These are phyloP conservation scores for Electrona antarctica DNA, from an alignment of 2,113 vertebrate species.

Conservation along the genomic window DNA sequence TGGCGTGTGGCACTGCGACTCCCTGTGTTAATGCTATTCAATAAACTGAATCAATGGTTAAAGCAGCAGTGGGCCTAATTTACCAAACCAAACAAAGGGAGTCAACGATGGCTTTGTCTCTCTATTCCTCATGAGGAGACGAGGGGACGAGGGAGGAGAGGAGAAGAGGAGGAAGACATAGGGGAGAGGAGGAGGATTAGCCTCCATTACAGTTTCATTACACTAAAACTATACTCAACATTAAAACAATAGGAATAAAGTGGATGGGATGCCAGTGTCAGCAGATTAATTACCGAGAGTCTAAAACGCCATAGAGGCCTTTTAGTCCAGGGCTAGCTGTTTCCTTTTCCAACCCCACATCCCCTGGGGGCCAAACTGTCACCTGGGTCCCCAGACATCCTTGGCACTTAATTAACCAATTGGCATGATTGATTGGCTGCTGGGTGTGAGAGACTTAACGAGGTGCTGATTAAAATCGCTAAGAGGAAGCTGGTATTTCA, in stretches of 20 bases:
- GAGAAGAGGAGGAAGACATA: conserved; percentile 25
- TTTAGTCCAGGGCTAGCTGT: conserved; percentile 45
- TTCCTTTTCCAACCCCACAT: conserved; percentile 35
- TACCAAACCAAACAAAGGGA: conserved; percentile 48
- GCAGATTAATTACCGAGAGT: neutral
- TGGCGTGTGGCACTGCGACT: conserved; percentile 26
- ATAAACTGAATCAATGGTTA: conserved; percentile 29
- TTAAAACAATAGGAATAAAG: neutral
- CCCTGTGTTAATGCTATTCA: conserved; percentile 32
- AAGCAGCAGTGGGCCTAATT: conserved; percentile 31
- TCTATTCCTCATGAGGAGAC: conserved; percentile 12
- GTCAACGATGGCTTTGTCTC: conserved; percentile 13
- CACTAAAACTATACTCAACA: neutral
- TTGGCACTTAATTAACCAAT: conserved; percentile 72
- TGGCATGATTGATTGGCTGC: conserved; percentile 66
- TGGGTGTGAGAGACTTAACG: conserved; percentile 65
- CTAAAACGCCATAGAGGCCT: neutral
- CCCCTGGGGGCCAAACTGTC: conserved; percentile 50
- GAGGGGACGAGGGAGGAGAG: conserved; percentile 1
- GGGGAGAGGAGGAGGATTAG: conserved; percentile 56
- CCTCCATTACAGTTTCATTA: conserved; percentile 41
- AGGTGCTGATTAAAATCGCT: conserved; percentile 73
- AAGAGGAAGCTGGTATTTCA: neutral
- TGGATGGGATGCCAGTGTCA: neutral
- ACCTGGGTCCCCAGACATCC: conserved; percentile 49